These are phyloP conservation scores for Toxotes lorentzi DNA, from an alignment of 2,797 vertebrate species.

Conservation along the genomic window DNA sequence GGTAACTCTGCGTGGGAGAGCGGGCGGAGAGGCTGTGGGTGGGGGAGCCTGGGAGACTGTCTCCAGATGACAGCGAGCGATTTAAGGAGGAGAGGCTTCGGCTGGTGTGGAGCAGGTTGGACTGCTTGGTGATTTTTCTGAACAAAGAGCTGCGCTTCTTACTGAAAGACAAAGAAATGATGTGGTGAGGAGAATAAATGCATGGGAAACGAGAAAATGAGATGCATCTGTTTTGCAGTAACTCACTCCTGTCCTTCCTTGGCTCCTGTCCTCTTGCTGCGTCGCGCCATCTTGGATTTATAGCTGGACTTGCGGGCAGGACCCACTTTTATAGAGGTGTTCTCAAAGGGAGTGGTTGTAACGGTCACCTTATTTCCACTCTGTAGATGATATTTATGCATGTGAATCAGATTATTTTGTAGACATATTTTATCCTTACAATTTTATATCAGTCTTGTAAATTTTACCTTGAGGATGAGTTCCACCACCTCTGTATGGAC, in stretches of 20 bases:
- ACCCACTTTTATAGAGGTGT: slow-evolving; percentile 94
- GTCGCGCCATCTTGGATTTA: slow-evolving; percentile 93
- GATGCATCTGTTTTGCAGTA: not conserved
- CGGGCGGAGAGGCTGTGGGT: slow-evolving; percentile 91
- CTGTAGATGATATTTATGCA: slow-evolving; percentile 71
- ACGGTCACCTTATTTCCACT: slow-evolving; percentile 94
- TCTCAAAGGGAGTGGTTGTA: slow-evolving; percentile 95
- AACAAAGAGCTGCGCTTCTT: slow-evolving; percentile 94
- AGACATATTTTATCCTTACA: not conserved
- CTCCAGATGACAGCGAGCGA: slow-evolving; percentile 93
- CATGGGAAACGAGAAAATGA: rapidly evolving
- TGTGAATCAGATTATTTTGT: not conserved
- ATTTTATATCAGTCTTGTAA: not conserved
- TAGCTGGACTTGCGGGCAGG: slow-evolving; percentile 93
- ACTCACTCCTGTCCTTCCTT: slow-evolving; percentile 91
- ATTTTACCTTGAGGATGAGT: slow-evolving; percentile 91
- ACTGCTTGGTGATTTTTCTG: slow-evolving; percentile 95
- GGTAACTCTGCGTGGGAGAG: slow-evolving; percentile 91
- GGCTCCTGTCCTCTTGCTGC: slow-evolving; percentile 87
- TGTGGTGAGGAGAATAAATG: not conserved
- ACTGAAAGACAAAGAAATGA: slow-evolving; percentile 44
- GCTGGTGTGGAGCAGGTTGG: slow-evolving; percentile 95
- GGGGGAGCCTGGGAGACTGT: slow-evolving; percentile 93
- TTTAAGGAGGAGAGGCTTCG: slow-evolving; percentile 93
- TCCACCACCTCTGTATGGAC: slow-evolving; percentile 96